phyloP scores from a whole-genome alignment of 2,797 vertebrate genomes.

The Crax fasciolata region DNA sequence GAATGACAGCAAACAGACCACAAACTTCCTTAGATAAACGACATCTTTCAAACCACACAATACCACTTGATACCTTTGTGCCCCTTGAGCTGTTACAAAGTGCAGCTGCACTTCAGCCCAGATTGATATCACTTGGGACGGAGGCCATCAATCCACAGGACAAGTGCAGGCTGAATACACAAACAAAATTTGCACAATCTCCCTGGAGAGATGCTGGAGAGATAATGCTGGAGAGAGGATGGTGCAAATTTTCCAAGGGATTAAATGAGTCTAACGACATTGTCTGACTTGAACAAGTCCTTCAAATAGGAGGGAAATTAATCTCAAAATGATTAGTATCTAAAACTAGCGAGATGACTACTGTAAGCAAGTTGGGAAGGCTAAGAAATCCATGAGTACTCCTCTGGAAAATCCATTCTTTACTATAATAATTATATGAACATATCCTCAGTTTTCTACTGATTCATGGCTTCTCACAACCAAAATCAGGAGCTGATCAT shows the following conservation, averaged over 20 bases:
- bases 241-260: not conserved
- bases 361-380: not conserved
- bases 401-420: not conserved
- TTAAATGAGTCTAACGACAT: not conserved
- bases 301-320: not conserved
- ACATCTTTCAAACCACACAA: slow-evolving; percentile 54
- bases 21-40: slow-evolving; percentile 73
- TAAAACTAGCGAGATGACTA: not conserved
- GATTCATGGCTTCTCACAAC: not conserved
- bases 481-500: not conserved
- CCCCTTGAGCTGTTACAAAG: slow-evolving; percentile 70
- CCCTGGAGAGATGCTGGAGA: not conserved
- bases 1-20: slow-evolving; percentile 74
- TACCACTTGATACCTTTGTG: slow-evolving; percentile 67
- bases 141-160: slow-evolving; percentile 65
- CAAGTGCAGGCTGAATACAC: slow-evolving; percentile 38
- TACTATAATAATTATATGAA: not conserved
- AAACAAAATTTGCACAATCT: not conserved
- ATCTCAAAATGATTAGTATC: not conserved
- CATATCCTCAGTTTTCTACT: not conserved
- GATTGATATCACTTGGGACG: slow-evolving; percentile 7
- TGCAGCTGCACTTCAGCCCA: slow-evolving; percentile 69
- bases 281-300: not conserved
- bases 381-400: not conserved
- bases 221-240: not conserved